Evolutionary conservation across 2,797 vertebrate species (phyloP), one percentile per base, ranked within the genome.

Genomic region (Trichosurus vulpecula): DNA sequence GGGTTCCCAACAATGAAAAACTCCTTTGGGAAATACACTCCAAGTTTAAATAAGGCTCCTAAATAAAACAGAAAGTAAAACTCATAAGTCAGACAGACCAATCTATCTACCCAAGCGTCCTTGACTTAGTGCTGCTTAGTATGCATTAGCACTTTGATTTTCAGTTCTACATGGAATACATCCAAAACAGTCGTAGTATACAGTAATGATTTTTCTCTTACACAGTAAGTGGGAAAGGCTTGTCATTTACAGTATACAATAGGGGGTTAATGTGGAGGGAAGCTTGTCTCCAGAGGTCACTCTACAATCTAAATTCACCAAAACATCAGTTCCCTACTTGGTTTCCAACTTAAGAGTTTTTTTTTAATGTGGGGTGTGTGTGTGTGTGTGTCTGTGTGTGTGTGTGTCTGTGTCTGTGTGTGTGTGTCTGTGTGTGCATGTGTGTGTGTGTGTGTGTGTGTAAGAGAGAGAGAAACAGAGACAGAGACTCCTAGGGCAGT

Each of bases 61-160:
- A 47, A 81, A 81, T 81, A 81, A 81, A 81, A 81, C 6, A 81
- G n/a, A 74, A 81, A 81, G 74, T 81, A 81, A 81, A 87, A 51
- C 74, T 11, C 27, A 10, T 47, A 81, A 81, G 61, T n/a, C n/a
- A 47, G 30, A 27, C 74, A 47, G 9, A 47, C 19, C 41, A 47
- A 87, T 51, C 74, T 51, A 27, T 87, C 74, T 27, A 87, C 51
- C 22, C 74, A 87, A 87, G 41, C 4, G 41, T 87, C 74, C 22
- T 27, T 87, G 74, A 27, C 74, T 87, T 22, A 11, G 22, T 47
- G 74, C 41, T 87, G 22, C 47, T 87, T 51, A 51, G 41, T 11
- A 47, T 27, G 41, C 87, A 47, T 87, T 47, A 47, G 74, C 74
- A 87, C 3, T 87, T 9, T 81, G 66, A 41, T 81, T 81, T 81